Conservation (phyloP, 1,140 invertebrate species). For the Polypedilum vanderplanki region DNA sequence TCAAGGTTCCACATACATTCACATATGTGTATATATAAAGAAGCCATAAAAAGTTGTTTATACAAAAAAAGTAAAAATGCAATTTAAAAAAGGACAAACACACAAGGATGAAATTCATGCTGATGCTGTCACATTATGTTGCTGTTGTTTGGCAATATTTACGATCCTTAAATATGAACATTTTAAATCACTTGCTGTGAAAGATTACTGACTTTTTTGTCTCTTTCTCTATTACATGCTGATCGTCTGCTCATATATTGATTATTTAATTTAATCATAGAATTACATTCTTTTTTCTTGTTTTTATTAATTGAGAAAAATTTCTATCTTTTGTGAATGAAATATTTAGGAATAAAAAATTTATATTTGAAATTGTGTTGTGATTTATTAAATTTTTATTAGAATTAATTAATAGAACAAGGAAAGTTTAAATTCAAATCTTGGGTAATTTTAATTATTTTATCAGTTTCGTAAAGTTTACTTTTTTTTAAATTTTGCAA, state of each 20-base stretch:
- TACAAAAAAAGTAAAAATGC: slow-evolving; percentile 12
- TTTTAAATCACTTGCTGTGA: background rate
- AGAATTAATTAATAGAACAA: too few species aligned
- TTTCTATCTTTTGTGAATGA: too few species aligned
- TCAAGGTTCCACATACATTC: background rate
- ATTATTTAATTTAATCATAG: too few species aligned
- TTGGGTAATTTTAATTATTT: too few species aligned
- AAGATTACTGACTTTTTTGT: background rate
- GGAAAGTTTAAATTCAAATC: too few species aligned
- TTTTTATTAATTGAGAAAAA: too few species aligned
- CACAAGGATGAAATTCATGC: background rate
- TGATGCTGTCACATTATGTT: slow-evolving; percentile 17
- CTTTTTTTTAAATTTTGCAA: too few species aligned
- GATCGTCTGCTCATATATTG: background rate
- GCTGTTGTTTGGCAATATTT: background rate
- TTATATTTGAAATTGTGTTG: too few species aligned
- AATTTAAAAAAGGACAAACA: slow-evolving; percentile 10
- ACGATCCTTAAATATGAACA: background rate
- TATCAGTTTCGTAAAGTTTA: too few species aligned
- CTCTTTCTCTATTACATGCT: background rate
- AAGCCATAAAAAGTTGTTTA: slow-evolving; percentile 19
- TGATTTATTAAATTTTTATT: too few species aligned
- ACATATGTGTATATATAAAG: background rate
- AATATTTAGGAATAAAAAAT: too few species aligned
- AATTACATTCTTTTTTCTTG: too few species aligned